Conservation (phyloP, 2,888 invertebrate species). For the Bombylius discolor region DNA sequence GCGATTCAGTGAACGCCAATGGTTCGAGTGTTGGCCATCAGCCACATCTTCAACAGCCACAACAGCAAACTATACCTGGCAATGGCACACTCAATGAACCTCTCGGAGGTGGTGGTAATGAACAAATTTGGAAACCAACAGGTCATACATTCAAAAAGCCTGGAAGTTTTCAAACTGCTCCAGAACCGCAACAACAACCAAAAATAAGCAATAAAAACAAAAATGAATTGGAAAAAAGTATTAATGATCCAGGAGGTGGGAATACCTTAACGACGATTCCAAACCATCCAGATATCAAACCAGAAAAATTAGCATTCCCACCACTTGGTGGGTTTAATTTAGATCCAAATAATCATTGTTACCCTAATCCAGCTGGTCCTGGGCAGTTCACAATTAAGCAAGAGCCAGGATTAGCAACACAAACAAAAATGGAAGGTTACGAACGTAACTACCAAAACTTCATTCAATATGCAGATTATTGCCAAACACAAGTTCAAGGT, state of each 20-base stretch:
- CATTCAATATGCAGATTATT: slow-evolving; percentile 37
- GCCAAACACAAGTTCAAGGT: slow-evolving; percentile 33
- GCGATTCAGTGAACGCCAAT: slow-evolving; percentile 42
- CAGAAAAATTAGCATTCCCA: slow-evolving; percentile 14
- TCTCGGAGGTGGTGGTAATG: slow-evolving; percentile 47
- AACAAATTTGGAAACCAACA: slow-evolving; percentile 37
- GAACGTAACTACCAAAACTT: slow-evolving; percentile 38
- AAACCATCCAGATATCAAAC: slow-evolving; percentile 10
- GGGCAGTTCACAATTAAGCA: slow-evolving; percentile 29
- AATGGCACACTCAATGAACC: slow-evolving; percentile 27
- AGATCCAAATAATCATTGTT: slow-evolving; percentile 20
- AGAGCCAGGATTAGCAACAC: slow-evolving; percentile 32
- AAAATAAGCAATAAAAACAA: slow-evolving; percentile 15
- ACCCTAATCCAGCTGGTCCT: slow-evolving; percentile 19
- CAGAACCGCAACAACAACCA: slow-evolving; percentile 23
- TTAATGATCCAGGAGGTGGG: slow-evolving; percentile 33
- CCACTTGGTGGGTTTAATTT: slow-evolving; percentile 13
- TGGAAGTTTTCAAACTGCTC: slow-evolving; percentile 20
- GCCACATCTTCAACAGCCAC: slow-evolving; percentile 20
- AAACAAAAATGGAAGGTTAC: slow-evolving; percentile 36
- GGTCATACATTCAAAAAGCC: slow-evolving; percentile 34
- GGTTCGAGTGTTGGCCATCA: slow-evolving; percentile 29
- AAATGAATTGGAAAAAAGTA: slow-evolving; percentile 30
- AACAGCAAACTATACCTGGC: slow-evolving; percentile 37
- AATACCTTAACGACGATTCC: slow-evolving; percentile 5